Evolutionary conservation across 1,140 invertebrate genomes (phyloP), one percentile per base, ranked within the genome.

Genomic region (Atta colombica): DNA sequence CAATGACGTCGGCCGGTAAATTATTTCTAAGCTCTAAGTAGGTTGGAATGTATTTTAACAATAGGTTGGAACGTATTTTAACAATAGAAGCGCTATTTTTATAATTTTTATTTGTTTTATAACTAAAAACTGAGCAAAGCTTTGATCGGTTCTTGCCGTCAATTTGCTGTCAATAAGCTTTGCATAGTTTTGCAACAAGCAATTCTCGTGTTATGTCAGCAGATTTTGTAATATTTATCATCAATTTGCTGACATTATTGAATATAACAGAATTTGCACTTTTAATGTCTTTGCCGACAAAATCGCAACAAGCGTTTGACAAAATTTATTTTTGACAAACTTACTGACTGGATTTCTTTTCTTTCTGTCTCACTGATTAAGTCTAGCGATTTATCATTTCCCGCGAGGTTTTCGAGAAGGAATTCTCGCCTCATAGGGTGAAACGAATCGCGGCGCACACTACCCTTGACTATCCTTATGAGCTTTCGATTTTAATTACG

Each of bases 41-140:
- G 55, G 61, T 85, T 85, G 82, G 77, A 85, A 85, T 31, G 63
- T 86, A 85, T 69, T 88, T 86, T 68, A 87, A 81, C 61, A 68
- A 86, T 88, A 86, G 80, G 61, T 85, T 85, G 82, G 77, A 85
- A 85, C 49, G 63, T 86, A 85, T 69, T 88, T 86, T 68, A 87
- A 81, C 61, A 68, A 86, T 88, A 86, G 80, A 88, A 86, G 75
- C 35, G 53, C 78, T 88, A 88, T 88, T 88, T 88, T 88, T 88
- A 77, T 78, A 88, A 45, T 10, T 45, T 45, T 45, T 45, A 45
- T 45, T 45, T 45, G 1, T 10, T 45, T 10, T 45, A 7, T 45
- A 45, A 45, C 1, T 39, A 45, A 45, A 45, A 45, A 45, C 39
- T 12, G 2, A 45, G 39, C 10, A 45, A 45, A 45, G 39, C 39